Base-by-base conservation (phyloP, 2,888 invertebrate genomes). In the Pseudanteris insignis region DNA sequence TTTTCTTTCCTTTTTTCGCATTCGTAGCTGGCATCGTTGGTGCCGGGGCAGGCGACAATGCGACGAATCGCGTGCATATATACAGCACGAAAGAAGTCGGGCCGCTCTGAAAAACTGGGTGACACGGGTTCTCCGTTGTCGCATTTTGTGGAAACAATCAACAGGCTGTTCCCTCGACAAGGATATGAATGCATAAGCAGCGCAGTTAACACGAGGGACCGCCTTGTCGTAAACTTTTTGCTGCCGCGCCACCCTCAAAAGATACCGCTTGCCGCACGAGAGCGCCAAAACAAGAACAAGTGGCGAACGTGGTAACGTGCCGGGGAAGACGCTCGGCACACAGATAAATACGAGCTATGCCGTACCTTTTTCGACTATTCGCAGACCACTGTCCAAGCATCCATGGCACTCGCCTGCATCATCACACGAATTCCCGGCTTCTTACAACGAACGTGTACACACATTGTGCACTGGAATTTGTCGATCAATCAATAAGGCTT, bases 121-220 rank as follows among this genome's bases (percentile, higher is more conserved):
- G 67, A 67, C 72, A 71, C 70, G 69, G 68, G 67, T 65, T 66
- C 53, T 34, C 59, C 48, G 69, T 73, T 73, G 74, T 75, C 69
- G 71, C 71, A 70, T 74, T 77, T 76, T 76, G 72, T 77, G 77
- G 72, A 76, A 77, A 77, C 77, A 75, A 76, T 77, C 76, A 73
- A 70, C 67, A 66, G 69, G 67, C 69, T 70, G 71, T 73, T 70
- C 68, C 68, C 41, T 66, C 68, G 74, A 74, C 75, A 77, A 70
- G 76, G 71, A 77, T 76, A 77, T 77, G 76, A 77, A 77, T 77
- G 76, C 76, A 75, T 75, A 76, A 78, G 69, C 73, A 73, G 71
- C 65, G 68, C 70, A 71, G 73, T 74, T 73, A 75, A 76, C 76
- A 74, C 74, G 71, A 68, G 67, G 71, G 70, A 68, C 71, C 71